Evolutionary conservation across 2,888 invertebrate species (phyloP), one percentile per base, ranked within the genome.

Genomic region (Acanthosepion esculentum): DNA sequence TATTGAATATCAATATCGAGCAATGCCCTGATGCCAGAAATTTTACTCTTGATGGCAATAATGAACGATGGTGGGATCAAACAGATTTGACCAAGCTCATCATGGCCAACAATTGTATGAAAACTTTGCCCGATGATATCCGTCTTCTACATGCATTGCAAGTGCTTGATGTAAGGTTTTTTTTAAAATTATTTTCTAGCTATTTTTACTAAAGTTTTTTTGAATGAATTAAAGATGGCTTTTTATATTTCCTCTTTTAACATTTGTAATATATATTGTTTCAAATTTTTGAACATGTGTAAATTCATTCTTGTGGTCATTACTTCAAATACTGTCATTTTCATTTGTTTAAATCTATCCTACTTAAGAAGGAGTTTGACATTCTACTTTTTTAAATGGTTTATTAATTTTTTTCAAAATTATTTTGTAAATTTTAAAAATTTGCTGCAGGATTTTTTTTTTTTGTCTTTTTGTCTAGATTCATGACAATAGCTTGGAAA

Each of bases 401-500:
- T 59, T 59, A 0, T n/a, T n/a, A 59, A 2, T 59, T 23, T 78
- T 78, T 78, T 15, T n/a, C 15, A 78, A 78, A 78, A 78, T 5
- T 78, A n/a, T 78, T 33, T 78, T n/a, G n/a, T n/a, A 78, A 78
- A 78, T n/a, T 3, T 18, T 78, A 78, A 78, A n/a, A 78, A n/a
- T 78, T 20, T 59, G 23, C 23, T 59, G 5, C 59, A 23, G 59
- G 59, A 59, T 93, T 8, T 94, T 91, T 33, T 91, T 33, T 94
- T 6, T 33, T 55, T 29, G 26, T 55, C 20, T 95, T 94, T 94
- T 94, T 94, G 95, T 96, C 26, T 97, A 99, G 99, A 98, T 99
- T 94, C 98, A 99, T 97, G 98, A 99, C 97, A 99, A 99, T 98
- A 98, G 98, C 94, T 97, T 99, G 96, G 98, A 98, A 95, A 97